Evolutionary conservation across 2,797 vertebrate genomes (phyloP), one percentile per base, ranked within the genome.

Genomic region (Danio choprae): DNA sequence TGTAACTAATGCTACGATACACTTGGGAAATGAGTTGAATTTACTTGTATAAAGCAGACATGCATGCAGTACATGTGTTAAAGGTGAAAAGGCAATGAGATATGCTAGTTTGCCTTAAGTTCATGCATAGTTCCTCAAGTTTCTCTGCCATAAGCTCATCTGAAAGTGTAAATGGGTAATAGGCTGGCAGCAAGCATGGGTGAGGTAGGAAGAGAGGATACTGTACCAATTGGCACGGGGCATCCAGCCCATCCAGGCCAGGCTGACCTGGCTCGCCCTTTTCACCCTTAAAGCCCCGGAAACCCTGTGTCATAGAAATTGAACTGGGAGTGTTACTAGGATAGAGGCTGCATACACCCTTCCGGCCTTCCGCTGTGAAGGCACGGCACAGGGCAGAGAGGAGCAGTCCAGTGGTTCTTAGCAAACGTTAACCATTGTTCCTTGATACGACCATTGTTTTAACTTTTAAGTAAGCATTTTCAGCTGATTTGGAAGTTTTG

Each of bases 151-250:
- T 15, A 29, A 50, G 20, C 48, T 43, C 13, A 50, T 68, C 16
- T 41, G 15, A 70, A 36, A 64, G 56, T 81, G 67, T 58, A 81
- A 59, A 85, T 36, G 83, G 86, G 56, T 79, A 89, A 89, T 87
- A 89, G 93, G 90, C 92, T 92, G 93, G 86, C 55, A 5, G 91
- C 95, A 95, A 92, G 85, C 97, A 96, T 92, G 93, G 95, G 95
- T 91, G 91, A 90, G 91, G 93, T 91, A 97, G 96, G 96, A 97
- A 96, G 95, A 98, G 95, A 97, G 94, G 94, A 99, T 99, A 99
- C 98, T 98, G 97, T 99, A 99, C 98, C 98, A 99, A 99, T 97
- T 99, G 98, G 97, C 98, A 99, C 89, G 98, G 98, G 96, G 98
- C 98, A 96, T 99, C 98, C 95, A 99, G 96, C 96, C 98, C 98